These are phyloP conservation scores for Tiliacea aurago DNA, from an alignment of 2,888 invertebrate genomes.

Conservation along the genomic window DNA sequence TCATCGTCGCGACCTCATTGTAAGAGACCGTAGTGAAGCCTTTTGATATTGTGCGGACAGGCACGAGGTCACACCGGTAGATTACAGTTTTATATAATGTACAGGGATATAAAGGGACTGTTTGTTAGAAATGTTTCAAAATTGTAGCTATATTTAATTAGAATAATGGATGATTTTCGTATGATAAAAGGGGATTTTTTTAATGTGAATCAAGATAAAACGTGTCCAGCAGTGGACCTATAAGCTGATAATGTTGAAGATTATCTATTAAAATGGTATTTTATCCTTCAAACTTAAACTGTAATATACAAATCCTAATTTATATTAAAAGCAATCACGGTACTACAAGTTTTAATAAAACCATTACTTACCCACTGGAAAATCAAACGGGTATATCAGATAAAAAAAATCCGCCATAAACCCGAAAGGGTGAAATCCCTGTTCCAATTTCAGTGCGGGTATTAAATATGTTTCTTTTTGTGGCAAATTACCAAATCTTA, in stretches of 20 bases:
- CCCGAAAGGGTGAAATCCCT: conserved; percentile 91
- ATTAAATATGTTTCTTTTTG: conserved; percentile 87
- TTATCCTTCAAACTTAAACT: not conserved
- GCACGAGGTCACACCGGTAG: conserved; percentile 38
- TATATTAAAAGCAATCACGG: conserved; percentile 20
- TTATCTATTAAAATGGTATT: not conserved
- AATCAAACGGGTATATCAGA: conserved; percentile 92
- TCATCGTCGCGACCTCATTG: conserved; percentile 63
- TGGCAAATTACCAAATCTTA: conserved; percentile 87
- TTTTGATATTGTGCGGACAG: conserved; percentile 59
- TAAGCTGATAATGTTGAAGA: not conserved
- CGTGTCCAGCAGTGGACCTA: not conserved
- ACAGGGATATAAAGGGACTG: conserved; percentile 11
- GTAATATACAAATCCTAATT: not conserved
- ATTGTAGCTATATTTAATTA: conserved; percentile 19
- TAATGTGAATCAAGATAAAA: not conserved
- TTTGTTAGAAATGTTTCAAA: conserved; percentile 17
- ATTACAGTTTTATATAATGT: conserved; percentile 39
- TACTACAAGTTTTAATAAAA: conserved; percentile 36
- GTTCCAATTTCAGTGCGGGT: conserved; percentile 90
- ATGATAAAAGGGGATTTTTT: not conserved
- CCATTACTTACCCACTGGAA: conserved; percentile 91
- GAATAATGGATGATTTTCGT: conserved; percentile 8
- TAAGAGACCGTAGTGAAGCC: conserved; percentile 60
- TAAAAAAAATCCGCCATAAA: conserved; percentile 92